Conservation (phyloP, 2,888 invertebrate genomes). For the Oscheius sp. region DNA sequence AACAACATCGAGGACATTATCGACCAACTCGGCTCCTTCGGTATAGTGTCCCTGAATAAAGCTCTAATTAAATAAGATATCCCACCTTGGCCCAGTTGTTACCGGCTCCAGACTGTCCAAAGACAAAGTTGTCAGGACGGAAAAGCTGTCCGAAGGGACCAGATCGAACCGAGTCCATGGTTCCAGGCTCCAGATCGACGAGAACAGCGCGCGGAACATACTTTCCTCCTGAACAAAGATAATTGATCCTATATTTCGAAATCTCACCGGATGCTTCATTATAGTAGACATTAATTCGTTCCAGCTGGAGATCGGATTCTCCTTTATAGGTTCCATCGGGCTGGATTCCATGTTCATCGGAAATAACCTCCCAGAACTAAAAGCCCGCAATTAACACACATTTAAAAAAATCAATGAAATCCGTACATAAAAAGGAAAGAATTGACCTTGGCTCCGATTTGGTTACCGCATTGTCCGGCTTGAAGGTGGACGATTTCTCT, state of each 20-base stretch:
- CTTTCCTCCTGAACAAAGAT: constrained; percentile 9
- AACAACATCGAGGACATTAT: constrained; percentile 76
- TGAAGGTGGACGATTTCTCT: constrained; percentile 94
- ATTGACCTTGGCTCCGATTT: constrained; percentile 88
- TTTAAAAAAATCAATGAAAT: not conserved
- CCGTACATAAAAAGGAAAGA: not conserved
- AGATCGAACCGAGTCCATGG: constrained; percentile 93
- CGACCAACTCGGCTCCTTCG: constrained; percentile 79
- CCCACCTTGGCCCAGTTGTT: constrained; percentile 83
- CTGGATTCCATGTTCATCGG: constrained; percentile 82
- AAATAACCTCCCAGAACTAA: constrained; percentile 68
- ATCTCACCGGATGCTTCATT: constrained; percentile 44
- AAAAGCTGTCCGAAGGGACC: constrained; percentile 91
- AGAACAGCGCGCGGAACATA: constrained; percentile 83
- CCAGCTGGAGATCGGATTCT: constrained; percentile 54
- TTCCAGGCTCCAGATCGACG: constrained; percentile 92
- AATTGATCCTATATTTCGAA: not conserved
- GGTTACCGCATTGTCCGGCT: constrained; percentile 92
- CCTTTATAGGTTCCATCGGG: constrained; percentile 83
- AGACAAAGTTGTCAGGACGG: constrained; percentile 91
- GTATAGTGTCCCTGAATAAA: constrained; percentile 82
- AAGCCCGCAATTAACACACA: not conserved
- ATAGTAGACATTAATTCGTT: constrained; percentile 79
- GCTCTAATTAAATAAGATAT: no score
- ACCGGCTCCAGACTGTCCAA: constrained; percentile 76